Base-by-base conservation (phyloP, 1,140 invertebrate genomes). In the Heliconius hermathena region DNA sequence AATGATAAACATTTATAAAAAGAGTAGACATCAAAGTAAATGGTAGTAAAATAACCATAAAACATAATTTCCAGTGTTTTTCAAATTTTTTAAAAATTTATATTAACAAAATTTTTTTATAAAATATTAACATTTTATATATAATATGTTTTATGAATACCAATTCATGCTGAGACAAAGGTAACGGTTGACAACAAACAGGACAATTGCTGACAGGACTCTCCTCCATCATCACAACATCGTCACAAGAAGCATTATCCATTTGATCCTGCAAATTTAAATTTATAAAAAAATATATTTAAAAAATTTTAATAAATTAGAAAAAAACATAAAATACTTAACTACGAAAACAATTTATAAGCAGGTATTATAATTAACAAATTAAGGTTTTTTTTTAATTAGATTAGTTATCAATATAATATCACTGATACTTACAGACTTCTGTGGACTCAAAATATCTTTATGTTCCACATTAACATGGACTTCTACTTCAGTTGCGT, bases 391-490 rank as follows among this genome's bases (percentile, higher is more conserved):
- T 29, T n/a, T 29, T 29, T 29, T 1, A 36, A 36, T 36, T 36
- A 36, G 33, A 46, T 13, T 46, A 46, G 18, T 57, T 54, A 57
- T 74, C 9, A n/a, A 26, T 38, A 49, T 77, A 18, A 29, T 41
- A 52, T 36, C 46, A 29, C 26, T 29, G 66, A 66, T 74, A 87
- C 89, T 90, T 80, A 94, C 92, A 5, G 85, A 80, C 85, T 95
- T 95, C 78, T 94, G 94, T 13, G 95, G 95, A 84, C 94, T 94
- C 79, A 95, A 85, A 80, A 95, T 95, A 86, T 95, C 95, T 46
- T 91, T 89, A 89, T 98, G 97, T 87, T 97, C 97, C 33, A 97
- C 97, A 91, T 98, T 98, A 0, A 98, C 97, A 90, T 98, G 98
- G 13, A 98, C 89, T 91, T 98, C 97, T 36, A 98, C 95, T 89